These are phyloP conservation scores for Ophthalmotilapia sp. DNA, from an alignment of 2,113 vertebrate genomes.

Conservation along the genomic window DNA sequence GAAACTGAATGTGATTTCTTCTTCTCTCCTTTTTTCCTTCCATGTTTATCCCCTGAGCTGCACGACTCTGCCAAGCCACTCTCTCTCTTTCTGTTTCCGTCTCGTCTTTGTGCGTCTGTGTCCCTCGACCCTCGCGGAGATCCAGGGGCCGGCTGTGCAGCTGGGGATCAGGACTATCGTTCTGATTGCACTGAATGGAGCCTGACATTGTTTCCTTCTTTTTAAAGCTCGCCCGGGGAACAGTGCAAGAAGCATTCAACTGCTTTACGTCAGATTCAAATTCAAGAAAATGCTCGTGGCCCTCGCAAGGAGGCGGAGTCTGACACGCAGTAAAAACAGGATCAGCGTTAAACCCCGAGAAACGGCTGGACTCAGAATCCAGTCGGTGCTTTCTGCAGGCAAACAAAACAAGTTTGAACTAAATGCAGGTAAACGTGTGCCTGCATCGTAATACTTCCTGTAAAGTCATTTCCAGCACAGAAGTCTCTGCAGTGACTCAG, in stretches of 20 bases:
- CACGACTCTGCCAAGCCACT: background rate
- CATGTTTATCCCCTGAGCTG: conserved; percentile 34
- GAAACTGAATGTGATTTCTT: conserved; percentile 38
- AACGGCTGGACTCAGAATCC: background rate
- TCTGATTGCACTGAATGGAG: background rate
- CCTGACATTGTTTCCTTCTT: background rate
- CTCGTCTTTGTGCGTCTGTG: background rate
- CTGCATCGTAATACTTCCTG: background rate
- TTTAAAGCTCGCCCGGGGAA: background rate
- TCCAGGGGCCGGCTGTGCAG: conserved; percentile 43
- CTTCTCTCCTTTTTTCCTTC: background rate
- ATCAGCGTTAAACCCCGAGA: background rate
- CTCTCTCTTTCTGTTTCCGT: background rate
- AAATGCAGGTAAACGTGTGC: fast-evolving
- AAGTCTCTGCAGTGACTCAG: background rate
- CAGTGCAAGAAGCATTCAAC: background rate
- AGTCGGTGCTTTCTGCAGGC: background rate
- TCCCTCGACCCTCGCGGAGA: conserved; percentile 15
- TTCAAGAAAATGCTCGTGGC: background rate
- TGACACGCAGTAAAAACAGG: background rate
- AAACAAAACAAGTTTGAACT: background rate
- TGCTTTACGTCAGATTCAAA: background rate
- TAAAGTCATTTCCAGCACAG: background rate
- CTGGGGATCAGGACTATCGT: conserved; percentile 47
- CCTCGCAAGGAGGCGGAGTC: background rate